Percentiles rank a stretch among this genome's conserved stretches.
Conservation (phyloP, 2,797 vertebrate species). For the Myotis pilosus region DNA sequence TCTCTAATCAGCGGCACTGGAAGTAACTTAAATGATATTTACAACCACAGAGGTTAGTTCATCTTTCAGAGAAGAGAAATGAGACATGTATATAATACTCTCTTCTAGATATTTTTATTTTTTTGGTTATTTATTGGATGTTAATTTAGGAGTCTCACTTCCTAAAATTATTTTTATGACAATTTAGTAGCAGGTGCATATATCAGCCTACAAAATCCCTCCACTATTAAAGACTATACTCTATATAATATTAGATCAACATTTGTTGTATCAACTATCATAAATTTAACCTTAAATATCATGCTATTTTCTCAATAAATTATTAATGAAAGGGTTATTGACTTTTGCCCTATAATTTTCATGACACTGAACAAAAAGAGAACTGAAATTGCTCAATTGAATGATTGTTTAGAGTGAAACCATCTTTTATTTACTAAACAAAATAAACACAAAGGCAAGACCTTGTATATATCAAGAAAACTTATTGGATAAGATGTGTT, state of each 20-base stretch:
- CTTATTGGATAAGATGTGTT: too few species aligned
- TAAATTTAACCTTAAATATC: not conserved
- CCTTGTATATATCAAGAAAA: not conserved
- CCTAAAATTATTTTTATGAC: not conserved
- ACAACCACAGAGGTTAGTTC: not conserved
- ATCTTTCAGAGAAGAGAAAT: not conserved
- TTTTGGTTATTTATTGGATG: not conserved
- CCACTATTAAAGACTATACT: not conserved
- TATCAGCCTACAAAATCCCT: not conserved
- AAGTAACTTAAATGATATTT: not conserved
- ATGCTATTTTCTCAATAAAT: not conserved
- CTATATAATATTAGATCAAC: not conserved
- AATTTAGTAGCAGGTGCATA: not conserved
- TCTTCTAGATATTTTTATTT: not conserved
- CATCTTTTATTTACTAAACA: not conserved
- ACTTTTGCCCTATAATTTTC: not conserved
- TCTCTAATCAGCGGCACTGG: not conserved
- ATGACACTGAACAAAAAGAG: not conserved
- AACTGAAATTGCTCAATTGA: not conserved
- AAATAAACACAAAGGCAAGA: not conserved
- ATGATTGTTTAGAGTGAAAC: not conserved
- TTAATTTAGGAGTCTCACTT: not conserved
- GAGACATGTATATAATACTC: rapidly evolving
- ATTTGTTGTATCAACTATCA: not conserved
- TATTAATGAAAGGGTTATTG: not conserved